These are phyloP conservation scores for Pheosia gnoma DNA, from an alignment of 2,888 invertebrate species.

Conservation along the genomic window DNA sequence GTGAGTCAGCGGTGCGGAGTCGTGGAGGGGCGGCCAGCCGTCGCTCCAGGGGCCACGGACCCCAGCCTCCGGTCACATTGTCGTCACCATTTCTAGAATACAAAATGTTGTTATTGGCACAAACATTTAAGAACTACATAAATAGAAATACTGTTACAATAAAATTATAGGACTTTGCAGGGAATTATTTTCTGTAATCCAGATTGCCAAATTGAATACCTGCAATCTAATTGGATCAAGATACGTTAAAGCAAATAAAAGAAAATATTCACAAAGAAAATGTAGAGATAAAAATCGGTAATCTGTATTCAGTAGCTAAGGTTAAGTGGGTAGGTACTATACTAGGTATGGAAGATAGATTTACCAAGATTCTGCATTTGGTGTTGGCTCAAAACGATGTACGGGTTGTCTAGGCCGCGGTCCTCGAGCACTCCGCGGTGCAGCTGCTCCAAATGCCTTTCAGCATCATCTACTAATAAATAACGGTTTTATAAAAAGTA, in stretches of 20 bases:
- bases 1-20: slow-evolving; percentile 14
- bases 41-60: slow-evolving; percentile 68
- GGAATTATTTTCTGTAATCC: neutral
- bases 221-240: slow-evolving; percentile 1
- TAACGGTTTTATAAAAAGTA: neutral
- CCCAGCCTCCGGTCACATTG: slow-evolving; percentile 73
- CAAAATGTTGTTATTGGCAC: neutral
- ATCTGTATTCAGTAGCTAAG: neutral
- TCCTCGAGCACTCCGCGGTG: slow-evolving; percentile 72
- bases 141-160: neutral
- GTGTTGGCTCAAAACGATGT: slow-evolving; percentile 77
- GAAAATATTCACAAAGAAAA: slow-evolving; percentile 4
- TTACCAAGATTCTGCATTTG: slow-evolving; percentile 80
- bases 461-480: slow-evolving; percentile 58
- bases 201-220: slow-evolving; percentile 5
- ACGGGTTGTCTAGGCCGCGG: slow-evolving; percentile 64
- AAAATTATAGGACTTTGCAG: neutral
- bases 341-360: neutral
- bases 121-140: neutral
- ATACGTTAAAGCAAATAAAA: slow-evolving; percentile 9
- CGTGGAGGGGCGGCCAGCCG: slow-evolving; percentile 64
- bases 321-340: neutral
- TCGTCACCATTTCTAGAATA: slow-evolving; percentile 71
- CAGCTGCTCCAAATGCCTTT: slow-evolving; percentile 68
- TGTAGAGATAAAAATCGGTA: neutral